Evolutionary conservation across 2,888 invertebrate species (phyloP), one percentile per base, ranked within the genome.

Genomic region (Leptogaster cylindrica): DNA sequence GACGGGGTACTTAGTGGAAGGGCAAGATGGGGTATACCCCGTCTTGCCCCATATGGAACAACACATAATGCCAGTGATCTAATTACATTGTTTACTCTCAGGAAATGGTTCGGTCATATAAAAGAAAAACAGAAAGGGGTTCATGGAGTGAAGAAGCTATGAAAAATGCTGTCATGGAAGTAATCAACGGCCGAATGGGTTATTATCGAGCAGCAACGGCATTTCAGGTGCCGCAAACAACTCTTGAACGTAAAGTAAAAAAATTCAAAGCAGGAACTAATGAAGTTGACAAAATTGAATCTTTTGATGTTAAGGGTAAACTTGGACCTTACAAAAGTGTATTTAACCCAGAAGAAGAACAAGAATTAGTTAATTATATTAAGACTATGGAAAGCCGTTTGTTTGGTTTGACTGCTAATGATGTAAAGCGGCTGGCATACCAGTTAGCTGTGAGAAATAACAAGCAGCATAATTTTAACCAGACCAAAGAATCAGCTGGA

Each of bases 21-120:
- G n/a, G n/a, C n/a, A n/a, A n/a, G n/a, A n/a, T n/a, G n/a, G n/a
- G n/a, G n/a, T n/a, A n/a, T n/a, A n/a, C n/a, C n/a, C n/a, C n/a
- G n/a, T n/a, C n/a, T n/a, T n/a, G n/a, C n/a, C n/a, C n/a, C n/a
- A n/a, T n/a, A n/a, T n/a, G n/a, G n/a, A n/a, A n/a, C n/a, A n/a
- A n/a, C n/a, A n/a, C n/a, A n/a, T n/a, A n/a, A n/a, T n/a, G n/a
- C n/a, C n/a, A n/a, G n/a, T n/a, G n/a, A n/a, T n/a, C n/a, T n/a
- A n/a, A n/a, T n/a, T n/a, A n/a, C n/a, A n/a, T n/a, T n/a, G n/a
- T n/a, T n/a, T n/a, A n/a, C n/a, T n/a, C n/a, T n/a, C n/a, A n/a
- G n/a, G n/a, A n/a, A n/a, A 39, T 39, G 46, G 46, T 46, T 23
- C 23, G 18, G 46, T 46, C 27, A 12, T 64, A 64, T 64, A 46